Conservation (phyloP, 2,113 vertebrate genomes). For the Steatornis caripensis region DNA sequence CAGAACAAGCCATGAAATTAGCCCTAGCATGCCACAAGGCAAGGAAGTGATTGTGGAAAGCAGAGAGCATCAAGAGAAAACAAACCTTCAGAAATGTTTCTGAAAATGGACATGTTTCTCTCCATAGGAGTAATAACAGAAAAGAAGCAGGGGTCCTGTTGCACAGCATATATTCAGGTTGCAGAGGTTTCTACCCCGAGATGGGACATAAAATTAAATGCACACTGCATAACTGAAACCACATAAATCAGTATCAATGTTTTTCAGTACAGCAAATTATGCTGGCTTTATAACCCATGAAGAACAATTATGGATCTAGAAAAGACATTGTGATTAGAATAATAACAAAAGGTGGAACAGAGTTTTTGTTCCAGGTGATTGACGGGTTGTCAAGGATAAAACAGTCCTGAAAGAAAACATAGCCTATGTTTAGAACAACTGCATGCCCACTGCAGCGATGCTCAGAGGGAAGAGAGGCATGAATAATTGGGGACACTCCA, state of each 20-base stretch:
- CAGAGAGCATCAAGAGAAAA: not conserved
- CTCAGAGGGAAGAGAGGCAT: not conserved
- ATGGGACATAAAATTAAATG: not conserved
- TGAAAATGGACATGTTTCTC: not conserved
- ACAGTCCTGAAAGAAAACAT: not conserved
- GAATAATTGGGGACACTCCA: not conserved
- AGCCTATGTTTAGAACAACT: not conserved
- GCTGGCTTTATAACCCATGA: constrained; percentile 40
- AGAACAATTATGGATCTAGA: constrained; percentile 52
- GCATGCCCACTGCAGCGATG: not conserved
- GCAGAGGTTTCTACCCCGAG: not conserved
- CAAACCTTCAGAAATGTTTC: not conserved
- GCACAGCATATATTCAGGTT: not conserved
- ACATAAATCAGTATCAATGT: not conserved
- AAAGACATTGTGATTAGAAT: not conserved
- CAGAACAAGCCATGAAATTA: not conserved
- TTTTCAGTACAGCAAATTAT: constrained; percentile 31
- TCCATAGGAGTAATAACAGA: not conserved
- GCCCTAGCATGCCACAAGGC: not conserved
- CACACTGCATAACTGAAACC: not conserved
- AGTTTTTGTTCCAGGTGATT: not conserved
- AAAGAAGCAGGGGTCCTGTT: not conserved
- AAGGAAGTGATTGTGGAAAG: not conserved
- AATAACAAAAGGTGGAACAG: not conserved
- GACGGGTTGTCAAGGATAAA: not conserved